These are phyloP conservation scores for Ceryle rudis DNA, from an alignment of 2,797 vertebrate species.

Conservation along the genomic window DNA sequence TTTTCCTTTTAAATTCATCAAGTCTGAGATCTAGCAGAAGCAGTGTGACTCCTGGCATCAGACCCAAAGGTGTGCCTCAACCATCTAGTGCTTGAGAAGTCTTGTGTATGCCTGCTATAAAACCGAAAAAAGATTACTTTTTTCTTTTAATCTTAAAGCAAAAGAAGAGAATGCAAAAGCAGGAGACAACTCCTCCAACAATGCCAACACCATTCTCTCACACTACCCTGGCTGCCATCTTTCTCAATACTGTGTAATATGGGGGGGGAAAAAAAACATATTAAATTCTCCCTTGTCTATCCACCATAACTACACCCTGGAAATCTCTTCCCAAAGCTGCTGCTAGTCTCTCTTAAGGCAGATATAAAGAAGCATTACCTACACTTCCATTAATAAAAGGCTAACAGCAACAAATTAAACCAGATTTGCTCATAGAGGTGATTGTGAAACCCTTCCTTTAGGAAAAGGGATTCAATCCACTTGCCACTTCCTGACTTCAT, in stretches of 20 bases:
- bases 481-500: too few species aligned
- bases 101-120: background rate
- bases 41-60: background rate
- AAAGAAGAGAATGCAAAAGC: background rate
- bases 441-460: background rate
- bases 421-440: background rate
- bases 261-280: too few species aligned
- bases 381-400: constrained; percentile 9
- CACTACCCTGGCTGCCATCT: background rate
- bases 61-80: background rate
- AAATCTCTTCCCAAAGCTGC: constrained; percentile 2
- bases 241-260: background rate
- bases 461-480: background rate
- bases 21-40: background rate
- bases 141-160: background rate
- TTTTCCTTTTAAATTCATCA: background rate
- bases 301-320: background rate
- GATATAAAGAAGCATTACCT: background rate
- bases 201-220: background rate
- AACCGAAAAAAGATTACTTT: background rate
- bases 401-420: constrained; percentile 4
- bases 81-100: background rate
- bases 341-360: background rate
- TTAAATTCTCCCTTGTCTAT: background rate
- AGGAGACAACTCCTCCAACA: background rate